Base-by-base conservation (phyloP, 1,140 invertebrate genomes). In the Drosophila bipectinata region DNA sequence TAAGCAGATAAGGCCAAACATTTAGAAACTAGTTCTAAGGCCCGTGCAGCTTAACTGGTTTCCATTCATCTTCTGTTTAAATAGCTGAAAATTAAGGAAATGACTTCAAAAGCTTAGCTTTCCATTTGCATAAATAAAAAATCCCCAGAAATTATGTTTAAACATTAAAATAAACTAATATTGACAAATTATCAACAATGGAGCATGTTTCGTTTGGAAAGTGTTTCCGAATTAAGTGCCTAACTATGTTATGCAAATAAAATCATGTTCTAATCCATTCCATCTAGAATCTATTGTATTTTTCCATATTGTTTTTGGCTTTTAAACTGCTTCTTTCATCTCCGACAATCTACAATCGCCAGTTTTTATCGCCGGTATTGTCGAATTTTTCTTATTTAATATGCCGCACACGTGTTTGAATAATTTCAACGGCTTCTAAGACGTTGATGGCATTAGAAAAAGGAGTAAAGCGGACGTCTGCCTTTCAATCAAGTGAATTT, bases 401-500 rank as follows among this genome's bases (percentile, higher is more conserved):
- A 81, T 77, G 45, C 81, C 6, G 44, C 8, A 47, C 81, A 81
- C 82, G 78, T 68, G 67, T 24, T 18, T 53, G 78, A 67, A 81
- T 87, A 81, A 85, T 58, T 69, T 85, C 53, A 73, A 71, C 73
- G 77, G 73, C 77, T 74, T 79, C 44, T 72, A 68, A 60, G 48
- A 80, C 77, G 67, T 51, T 66, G 77, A 48, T 24, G 45, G 68
- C 73, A 87, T 87, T 71, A 56, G 18, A 63, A 64, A 71, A 72
- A 77, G 73, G 59, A 51, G 28, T 59, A 59, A 71, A 74, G 56
- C 44, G 28, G 10, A 37, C 34, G 48, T 18, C 41, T 30, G 52
- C 32, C 52, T 69, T 48, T 69, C 53, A 57, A 67, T 74, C 64
- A 66, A 71, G 30, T 39, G 12, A 71, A 83, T 83, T 83, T 72